Percentiles rank a stretch among this genome's conserved stretches.
phyloP scores from a whole-genome alignment of 2,888 invertebrate species.

The Rhagonycha fulva region DNA sequence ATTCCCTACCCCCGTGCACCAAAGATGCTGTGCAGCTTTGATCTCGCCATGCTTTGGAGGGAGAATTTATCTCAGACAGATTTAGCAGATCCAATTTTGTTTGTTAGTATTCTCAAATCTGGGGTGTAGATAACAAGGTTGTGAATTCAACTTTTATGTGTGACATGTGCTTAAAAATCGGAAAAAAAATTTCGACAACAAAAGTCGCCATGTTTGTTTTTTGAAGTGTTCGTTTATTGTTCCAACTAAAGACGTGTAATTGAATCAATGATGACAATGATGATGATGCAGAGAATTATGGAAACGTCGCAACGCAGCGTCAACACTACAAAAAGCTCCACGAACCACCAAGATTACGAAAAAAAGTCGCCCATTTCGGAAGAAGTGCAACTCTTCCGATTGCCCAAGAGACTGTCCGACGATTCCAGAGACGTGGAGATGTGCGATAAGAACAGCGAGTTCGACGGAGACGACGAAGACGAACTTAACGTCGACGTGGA shows the following conservation, averaged over 20 bases:
- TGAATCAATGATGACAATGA: slow-evolving; percentile 55
- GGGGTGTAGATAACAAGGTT: slow-evolving; percentile 33
- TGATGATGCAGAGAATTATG: slow-evolving; percentile 57
- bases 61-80: slow-evolving; percentile 35
- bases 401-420: slow-evolving; percentile 51
- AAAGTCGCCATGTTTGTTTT: not conserved
- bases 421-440: slow-evolving; percentile 52
- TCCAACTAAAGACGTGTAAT: not conserved
- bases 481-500: slow-evolving; percentile 47
- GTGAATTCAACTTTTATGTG: slow-evolving; percentile 3
- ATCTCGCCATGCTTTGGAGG: slow-evolving; percentile 38
- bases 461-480: slow-evolving; percentile 42
- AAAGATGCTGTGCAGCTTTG: slow-evolving; percentile 38
- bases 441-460: slow-evolving; percentile 45
- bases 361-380: slow-evolving; percentile 39
- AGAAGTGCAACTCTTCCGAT: slow-evolving; percentile 47
- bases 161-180: slow-evolving; percentile 21
- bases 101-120: slow-evolving; percentile 39
- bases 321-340: slow-evolving; percentile 28
- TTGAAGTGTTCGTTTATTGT: not conserved
- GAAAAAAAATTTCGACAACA: not conserved
- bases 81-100: slow-evolving; percentile 38
- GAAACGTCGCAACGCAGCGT: slow-evolving; percentile 41
- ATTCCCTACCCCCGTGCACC: slow-evolving; percentile 35
- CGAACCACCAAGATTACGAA: slow-evolving; percentile 32